Percentiles rank a stretch among this genome's conserved stretches.
Conservation (phyloP, 1,140 invertebrate species). For the Saxidomus purpurata region DNA sequence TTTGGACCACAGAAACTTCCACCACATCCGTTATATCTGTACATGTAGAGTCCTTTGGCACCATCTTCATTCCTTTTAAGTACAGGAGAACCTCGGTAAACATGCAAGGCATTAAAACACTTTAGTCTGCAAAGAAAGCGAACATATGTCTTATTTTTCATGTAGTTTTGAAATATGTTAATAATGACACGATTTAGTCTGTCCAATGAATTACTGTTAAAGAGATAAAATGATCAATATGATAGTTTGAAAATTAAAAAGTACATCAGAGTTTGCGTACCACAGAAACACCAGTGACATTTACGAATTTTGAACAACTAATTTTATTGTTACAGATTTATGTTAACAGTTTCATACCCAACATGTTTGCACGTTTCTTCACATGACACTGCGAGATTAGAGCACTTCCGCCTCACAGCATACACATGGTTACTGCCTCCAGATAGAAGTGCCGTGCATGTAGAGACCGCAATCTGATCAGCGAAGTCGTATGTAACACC, state of each 20-base stretch:
- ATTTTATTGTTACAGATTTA: no score
- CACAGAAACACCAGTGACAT: no score
- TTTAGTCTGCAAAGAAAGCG: background rate
- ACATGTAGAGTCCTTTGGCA: background rate
- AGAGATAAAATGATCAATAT: no score
- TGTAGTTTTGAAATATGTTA: no score
- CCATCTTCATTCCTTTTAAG: background rate
- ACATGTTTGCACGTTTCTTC: background rate
- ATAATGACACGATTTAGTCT: no score
- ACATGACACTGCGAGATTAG: slow-evolving; percentile 6
- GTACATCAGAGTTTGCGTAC: no score
- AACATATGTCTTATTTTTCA: no score
- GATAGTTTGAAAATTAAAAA: no score
- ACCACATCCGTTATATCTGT: background rate
- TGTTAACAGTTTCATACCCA: no score
- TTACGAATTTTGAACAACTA: no score
- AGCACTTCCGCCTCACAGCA: background rate
- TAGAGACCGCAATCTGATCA: slow-evolving; percentile 17
- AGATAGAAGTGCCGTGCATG: background rate
- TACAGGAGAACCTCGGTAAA: background rate
- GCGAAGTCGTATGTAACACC: slow-evolving; percentile 12
- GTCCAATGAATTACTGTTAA: no score
- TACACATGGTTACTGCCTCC: background rate
- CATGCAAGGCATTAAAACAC: slow-evolving; percentile 2
- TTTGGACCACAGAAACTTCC: slow-evolving; percentile 16